These are phyloP conservation scores for Branchellion lobata DNA, from an alignment of 2,888 invertebrate genomes.

Conservation along the genomic window DNA sequence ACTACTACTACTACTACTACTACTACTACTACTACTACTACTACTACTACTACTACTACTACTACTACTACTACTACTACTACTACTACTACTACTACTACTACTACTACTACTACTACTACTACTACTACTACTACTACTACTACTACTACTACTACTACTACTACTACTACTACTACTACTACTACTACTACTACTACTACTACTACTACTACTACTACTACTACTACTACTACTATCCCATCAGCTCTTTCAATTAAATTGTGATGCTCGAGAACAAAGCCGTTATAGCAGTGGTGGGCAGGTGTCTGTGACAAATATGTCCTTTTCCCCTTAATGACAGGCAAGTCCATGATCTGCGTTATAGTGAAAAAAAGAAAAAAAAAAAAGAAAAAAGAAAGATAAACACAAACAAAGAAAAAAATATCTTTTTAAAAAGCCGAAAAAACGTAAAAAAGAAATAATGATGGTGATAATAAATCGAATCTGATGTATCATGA, in stretches of 20 bases:
- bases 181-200: conserved; percentile 24
- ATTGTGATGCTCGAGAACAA: too few species aligned
- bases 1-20: conserved; percentile 10
- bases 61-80: conserved; percentile 14
- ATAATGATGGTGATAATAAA: too few species aligned
- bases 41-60: conserved; percentile 12
- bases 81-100: conserved; percentile 29
- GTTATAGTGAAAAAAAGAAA: too few species aligned
- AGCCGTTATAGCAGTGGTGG: neutral
- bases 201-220: conserved; percentile 27
- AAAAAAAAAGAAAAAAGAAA: too few species aligned
- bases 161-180: conserved; percentile 29
- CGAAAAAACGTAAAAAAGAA: too few species aligned
- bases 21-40: too few species aligned
- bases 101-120: conserved; percentile 29
- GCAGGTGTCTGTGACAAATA: neutral
- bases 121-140: conserved; percentile 27
- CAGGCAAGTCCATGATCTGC: too few species aligned
- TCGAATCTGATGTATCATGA: too few species aligned
- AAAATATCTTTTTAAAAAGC: too few species aligned
- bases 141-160: conserved; percentile 24
- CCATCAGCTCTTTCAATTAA: too few species aligned
- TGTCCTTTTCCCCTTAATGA: too few species aligned
- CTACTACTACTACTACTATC: conserved; percentile 23
- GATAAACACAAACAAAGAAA: too few species aligned